Evolutionary conservation across 2,888 invertebrate species (phyloP).

Genomic region (Pegoplata infirma): DNA sequence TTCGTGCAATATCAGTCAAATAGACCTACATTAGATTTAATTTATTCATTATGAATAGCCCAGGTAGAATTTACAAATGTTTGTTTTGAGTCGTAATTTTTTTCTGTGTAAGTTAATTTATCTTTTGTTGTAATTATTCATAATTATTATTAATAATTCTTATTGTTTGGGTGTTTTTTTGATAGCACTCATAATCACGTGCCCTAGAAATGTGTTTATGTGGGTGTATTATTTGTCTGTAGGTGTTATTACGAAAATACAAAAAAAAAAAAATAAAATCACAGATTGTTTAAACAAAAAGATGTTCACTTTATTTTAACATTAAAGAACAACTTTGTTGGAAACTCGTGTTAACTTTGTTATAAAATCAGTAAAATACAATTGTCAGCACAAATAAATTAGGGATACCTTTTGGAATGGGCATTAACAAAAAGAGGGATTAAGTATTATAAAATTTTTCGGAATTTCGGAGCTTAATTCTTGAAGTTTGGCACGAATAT

Average conservation of each 20-base stretch:
- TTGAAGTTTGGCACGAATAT: no score
- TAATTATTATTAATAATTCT: conserved; percentile 35
- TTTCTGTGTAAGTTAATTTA: no score
- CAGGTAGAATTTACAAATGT: no score
- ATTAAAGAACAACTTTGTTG: conserved; percentile 32
- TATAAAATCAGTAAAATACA: neutral
- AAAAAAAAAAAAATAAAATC: neutral
- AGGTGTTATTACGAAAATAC: no score
- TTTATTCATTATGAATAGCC: no score
- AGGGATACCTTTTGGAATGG: no score
- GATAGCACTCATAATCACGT: conserved; percentile 30
- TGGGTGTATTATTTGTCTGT: neutral
- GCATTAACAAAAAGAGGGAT: no score
- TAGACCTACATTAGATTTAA: no score
- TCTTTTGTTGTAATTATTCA: neutral
- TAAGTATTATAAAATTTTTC: no score
- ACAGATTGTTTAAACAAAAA: conserved; percentile 19
- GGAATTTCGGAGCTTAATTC: no score
- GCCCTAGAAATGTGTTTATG: neutral
- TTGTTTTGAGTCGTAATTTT: neutral
- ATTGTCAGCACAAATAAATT: no score
- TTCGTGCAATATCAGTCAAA: no score
- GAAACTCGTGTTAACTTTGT: conserved; percentile 5
- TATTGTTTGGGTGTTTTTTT: conserved; percentile 25
- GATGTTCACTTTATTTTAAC: conserved; percentile 13